Conservation (phyloP, 2,888 invertebrate genomes). For the Pristionchus fissidentatus region DNA sequence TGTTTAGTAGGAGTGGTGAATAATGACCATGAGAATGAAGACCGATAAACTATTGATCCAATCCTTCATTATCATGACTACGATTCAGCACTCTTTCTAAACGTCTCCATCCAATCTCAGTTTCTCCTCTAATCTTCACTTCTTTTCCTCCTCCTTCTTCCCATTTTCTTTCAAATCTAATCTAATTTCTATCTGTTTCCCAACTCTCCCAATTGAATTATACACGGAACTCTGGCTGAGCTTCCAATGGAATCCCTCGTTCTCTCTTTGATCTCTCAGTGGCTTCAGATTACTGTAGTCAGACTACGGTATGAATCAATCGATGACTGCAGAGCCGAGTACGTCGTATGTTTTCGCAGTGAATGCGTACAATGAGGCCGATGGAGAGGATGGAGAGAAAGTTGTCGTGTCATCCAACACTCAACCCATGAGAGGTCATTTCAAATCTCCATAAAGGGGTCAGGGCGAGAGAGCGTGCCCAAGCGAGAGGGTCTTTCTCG, state of each 20-base stretch:
- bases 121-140: not conserved
- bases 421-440: conserved; percentile 46
- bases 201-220: not conserved
- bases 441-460: not conserved
- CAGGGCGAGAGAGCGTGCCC: too few species aligned
- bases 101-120: not conserved
- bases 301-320: not conserved
- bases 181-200: not conserved
- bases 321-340: conserved; percentile 58
- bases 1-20: too few species aligned
- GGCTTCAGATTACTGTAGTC: too few species aligned
- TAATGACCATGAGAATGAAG: too few species aligned
- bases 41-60: too few species aligned
- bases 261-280: too few species aligned
- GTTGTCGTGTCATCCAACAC: conserved; percentile 65
- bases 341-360: conserved; percentile 73
- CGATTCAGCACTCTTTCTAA: too few species aligned
- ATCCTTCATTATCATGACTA: too few species aligned
- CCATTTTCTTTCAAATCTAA: not conserved
- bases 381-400: conserved; percentile 71
- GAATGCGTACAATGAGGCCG: conserved; percentile 74
- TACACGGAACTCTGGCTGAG: not conserved
- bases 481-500: too few species aligned
- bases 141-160: not conserved
- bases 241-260: not conserved